A percentile compares a stretch with the other conserved stretches of the same genome.
These are phyloP conservation scores for Coracias cyanogaster DNA, from an alignment of 2,797 vertebrate species.

Conservation along the genomic window DNA sequence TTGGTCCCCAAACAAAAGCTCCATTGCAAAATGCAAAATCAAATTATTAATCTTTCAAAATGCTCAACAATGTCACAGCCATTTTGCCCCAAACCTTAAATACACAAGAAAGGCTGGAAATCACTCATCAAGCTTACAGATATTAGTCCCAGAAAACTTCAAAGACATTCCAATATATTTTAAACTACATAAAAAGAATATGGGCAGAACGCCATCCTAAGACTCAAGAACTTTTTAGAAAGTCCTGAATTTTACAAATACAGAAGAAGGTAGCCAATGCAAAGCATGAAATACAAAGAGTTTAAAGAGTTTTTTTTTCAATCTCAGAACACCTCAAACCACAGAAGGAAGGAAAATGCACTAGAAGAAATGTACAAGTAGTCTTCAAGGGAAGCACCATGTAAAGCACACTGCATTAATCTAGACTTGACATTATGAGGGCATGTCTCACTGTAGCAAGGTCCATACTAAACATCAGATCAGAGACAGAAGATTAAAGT, in stretches of 20 bases:
- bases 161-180: neutral
- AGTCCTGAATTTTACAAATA: slow-evolving; percentile 17
- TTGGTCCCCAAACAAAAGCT: neutral
- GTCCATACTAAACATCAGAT: slow-evolving; percentile 54
- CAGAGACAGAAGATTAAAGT: slow-evolving; percentile 49
- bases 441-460: slow-evolving; percentile 27
- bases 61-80: neutral
- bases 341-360: slow-evolving; percentile 32
- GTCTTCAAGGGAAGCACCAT: slow-evolving; percentile 32
- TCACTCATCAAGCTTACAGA: neutral
- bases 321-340: slow-evolving; percentile 32
- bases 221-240: neutral
- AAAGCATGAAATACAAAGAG: slow-evolving; percentile 26
- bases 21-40: neutral
- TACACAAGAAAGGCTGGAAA: neutral
- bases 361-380: slow-evolving; percentile 27
- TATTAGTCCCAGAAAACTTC: neutral
- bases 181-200: neutral
- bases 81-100: neutral
- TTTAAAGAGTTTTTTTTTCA: neutral
- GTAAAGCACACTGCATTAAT: slow-evolving; percentile 58
- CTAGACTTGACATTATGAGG: slow-evolving; percentile 54
- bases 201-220: neutral
- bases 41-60: neutral
- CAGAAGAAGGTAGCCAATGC: slow-evolving; percentile 1